phyloP scores from a whole-genome alignment of 1,140 invertebrate genomes.

The Drosophila malerkotliana region DNA sequence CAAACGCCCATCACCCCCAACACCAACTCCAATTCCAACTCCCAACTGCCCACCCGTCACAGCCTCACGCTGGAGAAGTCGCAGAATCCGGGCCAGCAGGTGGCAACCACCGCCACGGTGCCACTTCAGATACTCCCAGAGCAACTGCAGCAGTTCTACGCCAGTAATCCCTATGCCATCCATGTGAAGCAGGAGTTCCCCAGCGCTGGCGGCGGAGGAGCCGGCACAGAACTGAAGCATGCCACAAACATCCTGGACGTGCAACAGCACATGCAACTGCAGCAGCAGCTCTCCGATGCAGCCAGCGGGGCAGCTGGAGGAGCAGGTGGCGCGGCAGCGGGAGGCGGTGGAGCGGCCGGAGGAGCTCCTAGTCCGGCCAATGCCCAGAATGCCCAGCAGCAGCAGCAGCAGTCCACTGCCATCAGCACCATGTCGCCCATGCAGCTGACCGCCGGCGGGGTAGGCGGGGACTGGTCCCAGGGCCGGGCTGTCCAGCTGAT shows the following conservation, averaged over 20 bases:
- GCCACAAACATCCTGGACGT: conserved; percentile 79
- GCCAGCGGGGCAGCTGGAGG: conserved; percentile 73
- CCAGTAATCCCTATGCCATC: conserved; percentile 80
- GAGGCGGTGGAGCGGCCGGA: conserved; percentile 35
- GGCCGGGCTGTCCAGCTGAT: conserved; percentile 90
- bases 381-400: conserved; percentile 34
- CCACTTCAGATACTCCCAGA: conserved; percentile 80
- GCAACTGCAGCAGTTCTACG: conserved; percentile 83
- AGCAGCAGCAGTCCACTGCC: conserved; percentile 83
- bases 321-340: conserved; percentile 46
- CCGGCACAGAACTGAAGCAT: conserved; percentile 79
- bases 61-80: conserved; percentile 78
- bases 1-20: conserved; percentile 41
- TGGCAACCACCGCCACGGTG: conserved; percentile 72
- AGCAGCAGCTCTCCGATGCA: conserved; percentile 72
- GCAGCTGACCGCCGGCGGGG: conserved; percentile 83
- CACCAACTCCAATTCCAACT: not conserved
- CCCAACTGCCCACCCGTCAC: conserved; percentile 15
- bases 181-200: conserved; percentile 85
- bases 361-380: conserved; percentile 56
- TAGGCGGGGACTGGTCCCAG: conserved; percentile 86
- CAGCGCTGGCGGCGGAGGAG: conserved; percentile 27
- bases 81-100: conserved; percentile 82
- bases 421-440: conserved; percentile 85
- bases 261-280: conserved; percentile 84